Conservation (phyloP, 2,113 vertebrate species). For the Malurus alboscapulatus region DNA sequence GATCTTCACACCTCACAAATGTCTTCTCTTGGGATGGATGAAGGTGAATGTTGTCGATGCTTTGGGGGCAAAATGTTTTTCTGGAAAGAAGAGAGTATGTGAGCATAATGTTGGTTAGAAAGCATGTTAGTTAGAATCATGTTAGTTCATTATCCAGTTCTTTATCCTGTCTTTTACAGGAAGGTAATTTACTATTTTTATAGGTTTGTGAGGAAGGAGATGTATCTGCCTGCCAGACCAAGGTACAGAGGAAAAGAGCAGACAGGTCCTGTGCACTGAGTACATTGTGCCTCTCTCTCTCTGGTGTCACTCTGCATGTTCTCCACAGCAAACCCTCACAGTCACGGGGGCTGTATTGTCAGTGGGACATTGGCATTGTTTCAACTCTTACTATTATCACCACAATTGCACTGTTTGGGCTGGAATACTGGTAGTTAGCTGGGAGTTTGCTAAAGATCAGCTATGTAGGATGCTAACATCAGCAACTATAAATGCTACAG, state of each 20-base stretch:
- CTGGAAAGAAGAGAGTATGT: constrained; percentile 68
- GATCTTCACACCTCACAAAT: constrained; percentile 83
- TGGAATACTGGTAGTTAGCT: neutral
- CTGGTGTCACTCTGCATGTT: neutral
- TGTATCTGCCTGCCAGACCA: neutral
- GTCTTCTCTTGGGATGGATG: constrained; percentile 79
- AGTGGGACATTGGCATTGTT: neutral
- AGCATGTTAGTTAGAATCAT: neutral
- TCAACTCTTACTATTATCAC: neutral
- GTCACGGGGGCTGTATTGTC: neutral
- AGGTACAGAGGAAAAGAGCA: neutral
- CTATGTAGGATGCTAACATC: neutral
- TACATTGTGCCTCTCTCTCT: neutral
- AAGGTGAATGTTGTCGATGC: constrained; percentile 70
- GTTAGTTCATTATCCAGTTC: neutral
- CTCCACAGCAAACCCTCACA: neutral
- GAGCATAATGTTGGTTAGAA: neutral
- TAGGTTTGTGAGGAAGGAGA: neutral
- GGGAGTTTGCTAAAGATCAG: neutral
- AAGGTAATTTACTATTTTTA: neutral
- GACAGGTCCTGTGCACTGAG: neutral
- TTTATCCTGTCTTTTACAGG: neutral
- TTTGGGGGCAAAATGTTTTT: constrained; percentile 83
- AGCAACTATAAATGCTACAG: neutral
- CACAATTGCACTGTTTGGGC: neutral